Conservation (phyloP, 2,888 invertebrate species). For the Deilephila elpenor region DNA sequence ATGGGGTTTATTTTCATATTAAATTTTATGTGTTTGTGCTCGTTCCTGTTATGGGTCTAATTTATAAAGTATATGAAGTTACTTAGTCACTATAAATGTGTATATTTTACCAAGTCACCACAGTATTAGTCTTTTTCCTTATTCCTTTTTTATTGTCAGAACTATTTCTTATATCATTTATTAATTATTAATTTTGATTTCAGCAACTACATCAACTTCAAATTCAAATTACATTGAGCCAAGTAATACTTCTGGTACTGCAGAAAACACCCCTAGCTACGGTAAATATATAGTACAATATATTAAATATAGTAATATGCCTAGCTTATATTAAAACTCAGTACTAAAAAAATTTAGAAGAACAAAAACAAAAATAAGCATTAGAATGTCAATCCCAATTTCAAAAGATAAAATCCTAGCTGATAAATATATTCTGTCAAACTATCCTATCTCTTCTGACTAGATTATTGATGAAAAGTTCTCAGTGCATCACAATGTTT, state of each 20-base stretch:
- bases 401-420: too few species aligned
- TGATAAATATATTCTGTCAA: too few species aligned
- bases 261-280: background rate
- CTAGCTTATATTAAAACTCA: background rate
- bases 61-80: too few species aligned
- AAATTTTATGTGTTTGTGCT: too few species aligned
- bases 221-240: background rate
- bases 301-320: background rate
- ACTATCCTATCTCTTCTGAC: too few species aligned
- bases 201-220: background rate
- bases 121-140: background rate
- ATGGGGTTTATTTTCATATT: too few species aligned
- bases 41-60: too few species aligned
- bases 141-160: too few species aligned
- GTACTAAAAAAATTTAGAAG: background rate
- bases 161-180: background rate
- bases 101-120: background rate
- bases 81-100: too few species aligned
- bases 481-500: too few species aligned
- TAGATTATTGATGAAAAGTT: too few species aligned
- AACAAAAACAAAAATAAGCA: background rate
- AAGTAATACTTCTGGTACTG: background rate
- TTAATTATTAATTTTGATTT: background rate
- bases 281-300: background rate
- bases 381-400: background rate